These are phyloP conservation scores for Siderastrea radians DNA, from an alignment of 92 coral and sea anemone species.

Conservation along the genomic window DNA sequence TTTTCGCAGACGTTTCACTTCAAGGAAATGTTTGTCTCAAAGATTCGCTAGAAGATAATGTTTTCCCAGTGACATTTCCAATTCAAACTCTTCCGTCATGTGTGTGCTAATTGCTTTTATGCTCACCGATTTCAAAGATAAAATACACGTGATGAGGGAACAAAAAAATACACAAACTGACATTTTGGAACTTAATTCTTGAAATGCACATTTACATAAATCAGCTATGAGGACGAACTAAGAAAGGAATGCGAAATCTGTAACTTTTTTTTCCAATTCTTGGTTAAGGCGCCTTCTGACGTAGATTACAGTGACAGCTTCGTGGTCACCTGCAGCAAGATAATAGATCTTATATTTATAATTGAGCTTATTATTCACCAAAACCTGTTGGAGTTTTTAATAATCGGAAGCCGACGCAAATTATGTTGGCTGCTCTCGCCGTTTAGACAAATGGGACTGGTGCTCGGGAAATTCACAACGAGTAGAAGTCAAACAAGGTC, in stretches of 20 bases:
- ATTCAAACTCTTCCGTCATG: not conserved
- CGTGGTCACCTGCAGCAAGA: slow-evolving; percentile 34
- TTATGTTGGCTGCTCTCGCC: not conserved
- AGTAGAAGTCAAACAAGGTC: not conserved
- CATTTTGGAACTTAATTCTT: not conserved
- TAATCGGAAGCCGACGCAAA: not conserved
- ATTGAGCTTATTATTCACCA: slow-evolving; percentile 44
- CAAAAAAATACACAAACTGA: slow-evolving; percentile 17
- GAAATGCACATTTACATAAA: not conserved
- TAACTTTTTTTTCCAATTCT: not conserved
- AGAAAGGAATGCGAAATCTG: not conserved
- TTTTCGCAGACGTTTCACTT: slow-evolving; percentile 8
- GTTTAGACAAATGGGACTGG: not conserved
- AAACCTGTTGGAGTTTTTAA: slow-evolving; percentile 2
- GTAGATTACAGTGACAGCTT: slow-evolving; percentile 20
- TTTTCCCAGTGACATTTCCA: not conserved
- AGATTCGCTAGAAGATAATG: not conserved
- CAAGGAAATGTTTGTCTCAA: not conserved
- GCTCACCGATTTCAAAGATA: slow-evolving; percentile 33
- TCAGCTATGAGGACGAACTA: not conserved
- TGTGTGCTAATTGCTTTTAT: slow-evolving; percentile 17
- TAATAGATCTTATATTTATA: slow-evolving; percentile 21
- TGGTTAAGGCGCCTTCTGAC: slow-evolving; percentile 2
- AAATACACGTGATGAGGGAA: slow-evolving; percentile 42
- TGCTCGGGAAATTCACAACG: not conserved